These are phyloP conservation scores for Circaetus gallicus DNA, from an alignment of 2,113 vertebrate species.

Conservation along the genomic window DNA sequence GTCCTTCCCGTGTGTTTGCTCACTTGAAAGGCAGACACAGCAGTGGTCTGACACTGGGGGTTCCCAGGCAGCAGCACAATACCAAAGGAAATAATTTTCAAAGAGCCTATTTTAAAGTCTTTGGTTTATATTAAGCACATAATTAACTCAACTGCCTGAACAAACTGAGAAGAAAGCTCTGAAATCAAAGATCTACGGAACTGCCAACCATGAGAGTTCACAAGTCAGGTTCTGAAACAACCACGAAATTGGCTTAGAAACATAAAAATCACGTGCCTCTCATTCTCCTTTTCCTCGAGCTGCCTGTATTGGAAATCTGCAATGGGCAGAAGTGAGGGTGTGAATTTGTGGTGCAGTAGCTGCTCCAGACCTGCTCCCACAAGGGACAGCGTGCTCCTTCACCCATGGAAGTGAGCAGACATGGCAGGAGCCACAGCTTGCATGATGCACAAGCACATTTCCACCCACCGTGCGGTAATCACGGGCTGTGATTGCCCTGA, in stretches of 20 bases:
- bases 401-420: background rate
- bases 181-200: background rate
- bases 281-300: background rate
- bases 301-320: background rate
- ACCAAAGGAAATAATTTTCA: background rate
- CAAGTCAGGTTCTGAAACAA: background rate
- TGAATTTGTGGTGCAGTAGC: background rate
- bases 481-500: accelerated
- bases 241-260: background rate
- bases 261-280: background rate
- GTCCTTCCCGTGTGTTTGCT: accelerated
- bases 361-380: background rate
- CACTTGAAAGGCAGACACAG: background rate
- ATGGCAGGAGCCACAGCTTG: background rate
- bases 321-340: background rate
- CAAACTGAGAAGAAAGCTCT: background rate
- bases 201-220: background rate
- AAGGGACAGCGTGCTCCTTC: background rate
- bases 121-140: background rate
- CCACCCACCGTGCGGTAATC: accelerated
- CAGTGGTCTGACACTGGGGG: background rate
- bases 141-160: background rate
- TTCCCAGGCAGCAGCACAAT: background rate
- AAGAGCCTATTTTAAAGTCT: background rate
- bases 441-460: background rate